Conservation (phyloP, 2,888 invertebrate species). For the Azorinus chamasolen region DNA sequence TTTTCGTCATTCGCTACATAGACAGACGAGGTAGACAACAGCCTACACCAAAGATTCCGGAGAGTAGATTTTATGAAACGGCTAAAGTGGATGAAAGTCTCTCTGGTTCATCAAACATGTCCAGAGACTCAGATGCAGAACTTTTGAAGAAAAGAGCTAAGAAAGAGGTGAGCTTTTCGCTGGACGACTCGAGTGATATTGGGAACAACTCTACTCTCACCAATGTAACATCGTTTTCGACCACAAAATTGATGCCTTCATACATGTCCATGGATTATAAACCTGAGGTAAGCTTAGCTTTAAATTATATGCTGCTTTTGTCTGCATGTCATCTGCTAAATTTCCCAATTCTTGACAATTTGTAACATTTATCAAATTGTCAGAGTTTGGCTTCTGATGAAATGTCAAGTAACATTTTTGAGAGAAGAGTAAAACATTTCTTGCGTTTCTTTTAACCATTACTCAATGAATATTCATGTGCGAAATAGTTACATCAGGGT, state of each 20-base stretch:
- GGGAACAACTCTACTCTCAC: slow-evolving; percentile 75
- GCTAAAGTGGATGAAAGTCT: slow-evolving; percentile 64
- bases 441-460: too few species aligned
- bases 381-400: too few species aligned
- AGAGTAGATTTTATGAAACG: slow-evolving; percentile 60
- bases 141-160: slow-evolving; percentile 74
- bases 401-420: too few species aligned
- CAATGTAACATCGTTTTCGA: slow-evolving; percentile 75
- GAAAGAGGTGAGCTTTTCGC: slow-evolving; percentile 81
- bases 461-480: too few species aligned
- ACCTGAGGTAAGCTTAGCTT: slow-evolving; percentile 68
- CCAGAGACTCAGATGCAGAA: slow-evolving; percentile 68
- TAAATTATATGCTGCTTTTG: too few species aligned
- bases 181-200: slow-evolving; percentile 69
- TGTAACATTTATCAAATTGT: too few species aligned
- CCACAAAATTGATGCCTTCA: slow-evolving; percentile 72
- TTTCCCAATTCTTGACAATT: too few species aligned
- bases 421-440: too few species aligned
- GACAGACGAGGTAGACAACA: slow-evolving; percentile 65
- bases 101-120: slow-evolving; percentile 62
- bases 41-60: slow-evolving; percentile 47
- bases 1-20: slow-evolving; percentile 72
- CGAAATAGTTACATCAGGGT: too few species aligned
- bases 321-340: too few species aligned
- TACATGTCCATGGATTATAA: slow-evolving; percentile 72